These are phyloP conservation scores for Ceratina australensis DNA, from an alignment of 1,140 invertebrate species.

Conservation along the genomic window DNA sequence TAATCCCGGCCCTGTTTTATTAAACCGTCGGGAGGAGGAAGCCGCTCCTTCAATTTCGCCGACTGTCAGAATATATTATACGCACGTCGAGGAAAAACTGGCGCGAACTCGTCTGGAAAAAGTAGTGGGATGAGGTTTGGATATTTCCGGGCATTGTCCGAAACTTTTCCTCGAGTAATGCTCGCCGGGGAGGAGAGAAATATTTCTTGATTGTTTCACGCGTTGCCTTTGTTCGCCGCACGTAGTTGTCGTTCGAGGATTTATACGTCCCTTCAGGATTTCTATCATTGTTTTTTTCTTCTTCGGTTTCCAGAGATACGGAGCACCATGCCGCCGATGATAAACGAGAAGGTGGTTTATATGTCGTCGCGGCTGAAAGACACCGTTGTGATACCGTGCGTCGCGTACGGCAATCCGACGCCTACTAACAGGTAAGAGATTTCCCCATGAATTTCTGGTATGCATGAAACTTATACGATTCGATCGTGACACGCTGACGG, in stretches of 20 bases:
- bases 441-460: constrained; percentile 1
- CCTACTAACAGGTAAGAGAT: constrained; percentile 80
- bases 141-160: neutral
- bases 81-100: constrained; percentile 24
- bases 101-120: constrained; percentile 5
- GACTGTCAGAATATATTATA: constrained; percentile 24
- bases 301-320: constrained; percentile 75
- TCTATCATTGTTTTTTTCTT: neutral
- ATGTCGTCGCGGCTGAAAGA: constrained; percentile 80
- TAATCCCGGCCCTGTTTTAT: constrained; percentile 9
- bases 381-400: constrained; percentile 83
- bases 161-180: neutral
- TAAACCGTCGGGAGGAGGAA: neutral
- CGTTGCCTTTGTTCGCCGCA: neutral
- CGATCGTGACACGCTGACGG: neutral
- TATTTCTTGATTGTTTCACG: constrained; percentile 34
- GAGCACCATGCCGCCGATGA: constrained; percentile 79
- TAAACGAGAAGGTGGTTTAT: constrained; percentile 79
- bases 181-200: neutral
- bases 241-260: constrained; percentile 17
- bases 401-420: constrained; percentile 83
- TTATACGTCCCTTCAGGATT: constrained; percentile 6
- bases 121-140: neutral
- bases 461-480: neutral
- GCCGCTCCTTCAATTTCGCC: neutral